Percentiles rank a stretch among this genome's conserved stretches.
These are phyloP conservation scores for Olivierus martensii DNA, from an alignment of 1,140 invertebrate species.

Conservation along the genomic window DNA sequence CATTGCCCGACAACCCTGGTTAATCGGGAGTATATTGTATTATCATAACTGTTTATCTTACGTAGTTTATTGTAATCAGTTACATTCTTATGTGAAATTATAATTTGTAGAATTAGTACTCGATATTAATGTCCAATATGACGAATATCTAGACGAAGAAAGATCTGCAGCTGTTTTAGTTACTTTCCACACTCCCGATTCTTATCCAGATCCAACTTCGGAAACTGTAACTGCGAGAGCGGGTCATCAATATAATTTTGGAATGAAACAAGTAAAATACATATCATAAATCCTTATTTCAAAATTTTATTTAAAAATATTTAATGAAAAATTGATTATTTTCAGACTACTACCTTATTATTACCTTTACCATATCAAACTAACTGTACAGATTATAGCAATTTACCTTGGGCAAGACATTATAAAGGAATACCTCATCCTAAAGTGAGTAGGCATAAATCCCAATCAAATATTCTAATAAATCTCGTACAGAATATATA, in stretches of 20 bases:
- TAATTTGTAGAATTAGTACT: constrained; percentile 4
- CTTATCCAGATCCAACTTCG: constrained; percentile 11
- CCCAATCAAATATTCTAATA: too few species aligned
- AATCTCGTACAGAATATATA: too few species aligned
- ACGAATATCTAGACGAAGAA: constrained; percentile 13
- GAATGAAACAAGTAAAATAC: constrained; percentile 11
- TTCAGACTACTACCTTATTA: constrained; percentile 10
- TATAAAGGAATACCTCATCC: constrained; percentile 7
- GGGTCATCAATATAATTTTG: constrained; percentile 13
- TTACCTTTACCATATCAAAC: constrained; percentile 16
- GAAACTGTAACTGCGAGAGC: constrained; percentile 11
- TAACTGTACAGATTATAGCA: constrained; percentile 16
- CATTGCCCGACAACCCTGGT: too few species aligned
- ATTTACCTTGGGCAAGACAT: constrained; percentile 6
- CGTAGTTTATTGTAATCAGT: too few species aligned
- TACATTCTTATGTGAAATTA: too few species aligned
- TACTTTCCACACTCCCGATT: constrained; percentile 8
- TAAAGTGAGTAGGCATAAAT: constrained; percentile 8
- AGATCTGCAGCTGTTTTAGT: constrained; percentile 5
- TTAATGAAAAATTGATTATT: too few species aligned
- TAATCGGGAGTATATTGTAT: too few species aligned
- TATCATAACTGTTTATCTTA: too few species aligned
- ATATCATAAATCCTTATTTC: too few species aligned
- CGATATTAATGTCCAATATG: constrained; percentile 9
- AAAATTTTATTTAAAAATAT: too few species aligned